Evolutionary conservation across 2,888 invertebrate species (phyloP).

Genomic region (Oscheius onirici): DNA sequence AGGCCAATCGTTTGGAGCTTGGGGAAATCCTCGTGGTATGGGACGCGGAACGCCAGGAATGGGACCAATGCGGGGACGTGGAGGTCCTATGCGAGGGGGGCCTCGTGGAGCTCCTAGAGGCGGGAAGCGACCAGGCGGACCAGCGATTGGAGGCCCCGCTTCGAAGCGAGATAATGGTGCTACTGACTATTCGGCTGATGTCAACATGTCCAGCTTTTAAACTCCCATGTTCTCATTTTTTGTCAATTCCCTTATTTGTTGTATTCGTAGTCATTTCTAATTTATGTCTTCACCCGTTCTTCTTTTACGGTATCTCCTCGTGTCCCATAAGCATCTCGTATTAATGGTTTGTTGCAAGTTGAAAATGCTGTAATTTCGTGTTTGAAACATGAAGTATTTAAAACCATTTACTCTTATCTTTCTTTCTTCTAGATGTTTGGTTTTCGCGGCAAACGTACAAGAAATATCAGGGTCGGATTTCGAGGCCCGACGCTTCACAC

Average conservation of each 20-base stretch:
- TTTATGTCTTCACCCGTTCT: background rate
- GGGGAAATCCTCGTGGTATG: conserved; percentile 36
- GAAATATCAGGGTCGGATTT: conserved; percentile 12
- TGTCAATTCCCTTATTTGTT: background rate
- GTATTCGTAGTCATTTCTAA: background rate
- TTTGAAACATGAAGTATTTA: background rate
- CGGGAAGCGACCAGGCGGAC: conserved; percentile 64
- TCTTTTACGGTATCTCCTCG: no score
- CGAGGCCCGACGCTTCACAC: conserved; percentile 5
- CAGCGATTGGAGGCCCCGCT: conserved; percentile 64
- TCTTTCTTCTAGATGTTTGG: background rate
- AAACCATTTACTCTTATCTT: background rate
- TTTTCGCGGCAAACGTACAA: background rate
- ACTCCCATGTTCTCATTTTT: conserved; percentile 6
- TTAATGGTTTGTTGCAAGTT: no score
- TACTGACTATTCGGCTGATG: conserved; percentile 64
- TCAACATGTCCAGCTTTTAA: conserved; percentile 59
- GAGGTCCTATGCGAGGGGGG: conserved; percentile 36
- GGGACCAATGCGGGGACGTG: conserved; percentile 35
- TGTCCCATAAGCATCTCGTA: no score
- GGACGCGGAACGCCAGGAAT: conserved; percentile 38
- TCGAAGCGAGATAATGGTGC: conserved; percentile 65
- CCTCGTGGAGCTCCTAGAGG: conserved; percentile 34
- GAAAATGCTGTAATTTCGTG: background rate
- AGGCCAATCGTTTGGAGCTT: conserved; percentile 9